These are phyloP conservation scores for Myripristis murdjan DNA, from an alignment of 2,797 vertebrate species.

Conservation along the genomic window DNA sequence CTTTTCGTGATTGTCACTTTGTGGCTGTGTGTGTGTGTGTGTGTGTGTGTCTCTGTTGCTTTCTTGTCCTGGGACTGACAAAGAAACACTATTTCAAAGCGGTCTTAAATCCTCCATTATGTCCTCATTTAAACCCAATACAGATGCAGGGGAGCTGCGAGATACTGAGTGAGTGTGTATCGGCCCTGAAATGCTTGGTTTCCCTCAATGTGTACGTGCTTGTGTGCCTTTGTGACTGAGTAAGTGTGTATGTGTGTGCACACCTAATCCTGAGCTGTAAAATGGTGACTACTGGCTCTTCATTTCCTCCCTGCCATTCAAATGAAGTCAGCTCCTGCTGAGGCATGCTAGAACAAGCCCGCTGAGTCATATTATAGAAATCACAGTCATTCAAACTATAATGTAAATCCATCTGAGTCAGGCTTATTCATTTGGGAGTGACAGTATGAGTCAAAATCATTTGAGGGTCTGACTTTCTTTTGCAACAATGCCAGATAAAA, in stretches of 20 bases:
- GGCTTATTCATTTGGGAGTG: not conserved
- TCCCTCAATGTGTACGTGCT: too few relatives aligned
- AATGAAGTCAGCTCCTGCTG: constrained; percentile 13
- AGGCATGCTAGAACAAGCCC: constrained; percentile 54
- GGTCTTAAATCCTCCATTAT: constrained; percentile 33
- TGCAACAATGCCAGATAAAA: not conserved
- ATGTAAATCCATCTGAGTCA: constrained; percentile 29
- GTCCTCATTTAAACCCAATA: constrained; percentile 52
- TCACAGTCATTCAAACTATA: constrained; percentile 18
- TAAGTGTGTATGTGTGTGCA: constrained; percentile 23
- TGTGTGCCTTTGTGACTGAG: constrained; percentile 18
- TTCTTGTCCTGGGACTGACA: not conserved
- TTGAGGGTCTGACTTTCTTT: not conserved
- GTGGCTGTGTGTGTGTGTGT: not conserved
- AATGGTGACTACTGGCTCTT: constrained; percentile 48
- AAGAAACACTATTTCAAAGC: constrained; percentile 22
- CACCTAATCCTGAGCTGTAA: constrained; percentile 32
- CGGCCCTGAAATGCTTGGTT: too few relatives aligned
- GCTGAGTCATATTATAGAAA: constrained; percentile 53
- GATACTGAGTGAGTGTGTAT: constrained; percentile 25
- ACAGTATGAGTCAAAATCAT: constrained; percentile 22
- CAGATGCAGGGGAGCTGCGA: constrained; percentile 19
- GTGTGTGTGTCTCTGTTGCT: not conserved
- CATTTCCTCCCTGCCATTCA: constrained; percentile 46
- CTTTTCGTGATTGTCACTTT: not conserved